Conservation (phyloP, 2,113 vertebrate species). For the Scartelaos histophorus region DNA sequence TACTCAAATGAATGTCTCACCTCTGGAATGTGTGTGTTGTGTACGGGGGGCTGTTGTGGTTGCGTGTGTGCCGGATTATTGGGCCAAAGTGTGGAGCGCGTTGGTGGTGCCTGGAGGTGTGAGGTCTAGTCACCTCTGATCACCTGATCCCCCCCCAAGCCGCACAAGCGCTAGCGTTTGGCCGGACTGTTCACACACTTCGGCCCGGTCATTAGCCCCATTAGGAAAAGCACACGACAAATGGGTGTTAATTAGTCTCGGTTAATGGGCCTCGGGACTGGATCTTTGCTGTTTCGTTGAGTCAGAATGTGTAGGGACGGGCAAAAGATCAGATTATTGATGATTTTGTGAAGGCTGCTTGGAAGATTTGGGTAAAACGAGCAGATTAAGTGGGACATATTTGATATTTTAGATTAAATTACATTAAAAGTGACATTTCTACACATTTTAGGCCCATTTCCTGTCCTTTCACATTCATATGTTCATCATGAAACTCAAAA, state of each 20-base stretch:
- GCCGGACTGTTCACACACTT: conserved; percentile 35
- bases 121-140: conserved; percentile 71
- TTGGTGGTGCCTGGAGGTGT: conserved; percentile 71
- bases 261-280: not conserved
- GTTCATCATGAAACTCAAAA: too few relatives aligned
- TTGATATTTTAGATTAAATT: too few relatives aligned
- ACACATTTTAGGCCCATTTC: too few relatives aligned
- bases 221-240: not conserved
- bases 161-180: conserved; percentile 54
- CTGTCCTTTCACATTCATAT: too few relatives aligned
- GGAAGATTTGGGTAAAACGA: too few relatives aligned
- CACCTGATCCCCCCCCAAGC: conserved; percentile 61
- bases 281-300: too few relatives aligned
- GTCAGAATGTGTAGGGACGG: too few relatives aligned
- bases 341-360: too few relatives aligned
- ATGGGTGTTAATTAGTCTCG: not conserved
- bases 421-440: too few relatives aligned
- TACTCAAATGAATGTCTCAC: conserved; percentile 51
- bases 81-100: conserved; percentile 44
- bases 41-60: conserved; percentile 18
- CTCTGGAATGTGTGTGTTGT: conserved; percentile 49
- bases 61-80: conserved; percentile 44
- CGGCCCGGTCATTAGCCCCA: conserved; percentile 41
- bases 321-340: too few relatives aligned
- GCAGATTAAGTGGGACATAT: too few relatives aligned